Conservation (phyloP, 2,888 invertebrate genomes). For the Eupithecia subfuscata region DNA sequence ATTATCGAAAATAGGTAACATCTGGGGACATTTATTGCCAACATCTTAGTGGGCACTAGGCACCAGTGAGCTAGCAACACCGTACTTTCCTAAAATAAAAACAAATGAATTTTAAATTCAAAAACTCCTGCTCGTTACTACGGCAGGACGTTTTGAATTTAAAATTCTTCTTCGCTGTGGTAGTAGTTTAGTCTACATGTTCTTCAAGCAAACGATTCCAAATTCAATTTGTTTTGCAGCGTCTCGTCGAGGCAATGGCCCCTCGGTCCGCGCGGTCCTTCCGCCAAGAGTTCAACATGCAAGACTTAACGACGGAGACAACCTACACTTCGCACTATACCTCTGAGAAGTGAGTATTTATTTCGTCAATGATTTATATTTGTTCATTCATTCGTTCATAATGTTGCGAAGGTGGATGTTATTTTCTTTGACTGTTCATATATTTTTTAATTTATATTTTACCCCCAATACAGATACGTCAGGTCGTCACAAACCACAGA, state of each 20-base stretch:
- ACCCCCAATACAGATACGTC: conserved; percentile 77
- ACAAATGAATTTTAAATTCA: no score
- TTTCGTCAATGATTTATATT: neutral
- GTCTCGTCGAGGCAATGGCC: conserved; percentile 87
- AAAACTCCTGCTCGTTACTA: no score
- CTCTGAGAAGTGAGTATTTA: conserved; percentile 85
- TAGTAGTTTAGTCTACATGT: neutral
- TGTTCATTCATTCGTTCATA: neutral
- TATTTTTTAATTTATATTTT: neutral
- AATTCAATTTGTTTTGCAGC: conserved; percentile 72
- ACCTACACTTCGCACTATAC: conserved; percentile 87
- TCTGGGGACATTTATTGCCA: neutral
- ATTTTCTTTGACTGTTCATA: neutral
- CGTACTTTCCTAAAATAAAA: no score
- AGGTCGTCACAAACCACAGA: conserved; percentile 83
- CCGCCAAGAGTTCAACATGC: conserved; percentile 92
- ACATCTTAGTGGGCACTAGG: neutral
- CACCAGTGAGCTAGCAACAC: neutral
- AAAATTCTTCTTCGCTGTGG: no score
- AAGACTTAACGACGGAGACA: conserved; percentile 87
- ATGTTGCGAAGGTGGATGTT: neutral
- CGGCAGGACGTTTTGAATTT: no score
- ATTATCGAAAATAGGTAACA: neutral
- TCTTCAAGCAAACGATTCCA: neutral
- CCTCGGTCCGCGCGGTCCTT: conserved; percentile 90